A percentile compares a stretch with the other conserved stretches of the same genome.
These are phyloP conservation scores for Casuarius casuarius DNA, from an alignment of 2,113 vertebrate species.

Conservation along the genomic window DNA sequence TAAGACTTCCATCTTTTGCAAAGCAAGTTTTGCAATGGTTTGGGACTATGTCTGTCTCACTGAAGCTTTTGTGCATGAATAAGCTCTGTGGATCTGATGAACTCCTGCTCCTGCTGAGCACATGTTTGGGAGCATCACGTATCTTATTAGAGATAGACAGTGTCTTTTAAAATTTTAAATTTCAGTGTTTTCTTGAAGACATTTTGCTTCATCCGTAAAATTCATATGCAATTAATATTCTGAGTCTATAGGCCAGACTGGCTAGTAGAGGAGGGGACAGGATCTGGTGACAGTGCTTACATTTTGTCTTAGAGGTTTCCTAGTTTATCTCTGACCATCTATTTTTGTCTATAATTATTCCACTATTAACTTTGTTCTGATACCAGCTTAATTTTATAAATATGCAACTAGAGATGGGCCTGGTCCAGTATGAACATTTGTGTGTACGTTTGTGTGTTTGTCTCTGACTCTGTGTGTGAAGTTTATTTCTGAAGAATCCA, in stretches of 20 bases:
- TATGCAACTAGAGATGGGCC: background rate
- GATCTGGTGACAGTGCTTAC: background rate
- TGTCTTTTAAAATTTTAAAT: background rate
- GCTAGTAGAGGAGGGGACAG: background rate
- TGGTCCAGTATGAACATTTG: background rate
- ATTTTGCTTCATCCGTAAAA: background rate
- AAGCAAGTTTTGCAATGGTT: background rate
- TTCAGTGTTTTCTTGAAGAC: background rate
- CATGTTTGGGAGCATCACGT: background rate
- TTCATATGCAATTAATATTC: background rate
- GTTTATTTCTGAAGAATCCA: constrained; percentile 36
- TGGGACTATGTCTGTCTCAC: background rate
- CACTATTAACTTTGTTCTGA: background rate
- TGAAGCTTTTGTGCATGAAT: background rate
- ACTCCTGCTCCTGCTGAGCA: background rate
- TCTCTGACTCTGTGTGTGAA: constrained; percentile 8
- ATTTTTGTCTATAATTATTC: background rate
- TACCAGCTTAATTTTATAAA: background rate
- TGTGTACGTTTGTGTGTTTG: background rate
- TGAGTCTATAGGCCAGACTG: background rate
- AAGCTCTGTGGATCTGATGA: background rate
- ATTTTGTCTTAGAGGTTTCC: background rate
- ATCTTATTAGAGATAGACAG: background rate
- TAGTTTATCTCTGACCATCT: background rate
- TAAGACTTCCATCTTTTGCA: background rate